Base-by-base conservation (phyloP, 2,888 invertebrate species). In the Pterostichus madidus region DNA sequence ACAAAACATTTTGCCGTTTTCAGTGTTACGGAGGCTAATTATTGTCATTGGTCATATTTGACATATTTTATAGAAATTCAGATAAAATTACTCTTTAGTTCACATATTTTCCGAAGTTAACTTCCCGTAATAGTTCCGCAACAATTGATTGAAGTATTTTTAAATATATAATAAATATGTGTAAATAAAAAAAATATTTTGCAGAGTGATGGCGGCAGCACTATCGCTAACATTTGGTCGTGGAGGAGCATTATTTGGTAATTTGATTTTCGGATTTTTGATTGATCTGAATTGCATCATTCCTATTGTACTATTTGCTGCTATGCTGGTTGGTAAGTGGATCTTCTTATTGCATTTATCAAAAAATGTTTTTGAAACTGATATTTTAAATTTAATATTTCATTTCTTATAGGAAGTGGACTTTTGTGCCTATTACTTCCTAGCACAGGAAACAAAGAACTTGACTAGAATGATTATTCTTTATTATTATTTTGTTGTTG, bases 171-270 rank as follows among this genome's bases (percentile, higher is more conserved):
- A 39, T 39, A 32, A 68, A 11, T 35, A 35, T 32, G 1, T 2
- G 24, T 24, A 2, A 24, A 24, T 24, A 24, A 24, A 24, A 24
- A 24, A 1, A 24, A 24, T 24, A 8, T 35, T 52, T 75, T 52
- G 8, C 11, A 95, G 96, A 91, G 95, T 96, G 87, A 95, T 96
- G 95, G 96, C 95, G 46, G 95, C 95, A 35, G 95, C 95, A 56
- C 90, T 96, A 56, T 95, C 95, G 10, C 91, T 95, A 84, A 95
- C 95, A 13, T 95, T 95, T 89, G 96, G 96, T 81, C 92, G 96
- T 91, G 93, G 94, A 84, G 96, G 96, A 73, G 95, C 95, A 84
- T 91, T 96, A 80, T 89, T 95, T 77, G 96, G 95, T 84, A 95
- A 95, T 90, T 90, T 96, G 85, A 90, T 95, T 64, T 95, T 96